Evolutionary conservation across 2,113 vertebrate genomes (phyloP).

Genomic region (Pygoscelis antarcticus): DNA sequence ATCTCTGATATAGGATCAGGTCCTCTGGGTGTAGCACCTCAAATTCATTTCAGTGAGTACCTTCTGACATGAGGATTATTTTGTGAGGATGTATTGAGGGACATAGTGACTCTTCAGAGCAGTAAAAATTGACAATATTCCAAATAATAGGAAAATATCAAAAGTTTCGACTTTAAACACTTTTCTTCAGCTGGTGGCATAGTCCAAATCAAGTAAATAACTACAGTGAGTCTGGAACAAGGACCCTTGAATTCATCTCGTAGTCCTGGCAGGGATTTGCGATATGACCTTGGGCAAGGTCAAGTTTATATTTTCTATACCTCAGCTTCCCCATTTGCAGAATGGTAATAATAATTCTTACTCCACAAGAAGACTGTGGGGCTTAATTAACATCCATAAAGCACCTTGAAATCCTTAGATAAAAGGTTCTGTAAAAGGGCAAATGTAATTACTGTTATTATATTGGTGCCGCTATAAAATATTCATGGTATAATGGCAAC

Average conservation of each 20-base stretch:
- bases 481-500: conserved; percentile 52
- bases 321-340: not conserved
- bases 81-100: not conserved
- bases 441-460: conserved; percentile 58
- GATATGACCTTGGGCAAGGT: conserved; percentile 16
- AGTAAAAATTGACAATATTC: not conserved
- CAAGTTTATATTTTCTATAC: not conserved
- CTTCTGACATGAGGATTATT: not conserved
- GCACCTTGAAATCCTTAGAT: conserved; percentile 21
- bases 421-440: conserved; percentile 58
- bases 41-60: not conserved
- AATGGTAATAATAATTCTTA: conserved; percentile 7
- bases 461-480: conserved; percentile 38
- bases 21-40: not conserved
- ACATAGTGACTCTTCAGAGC: not conserved
- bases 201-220: not conserved
- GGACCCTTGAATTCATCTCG: not conserved
- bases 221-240: not conserved
- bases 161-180: not conserved
- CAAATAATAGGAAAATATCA: not conserved
- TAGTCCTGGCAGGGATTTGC: not conserved
- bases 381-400: conserved; percentile 48
- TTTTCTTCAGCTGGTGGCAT: not conserved
- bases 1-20: not conserved
- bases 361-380: not conserved